These are phyloP conservation scores for Phocoena sinus DNA, from an alignment of 2,113 vertebrate genomes.

Conservation along the genomic window DNA sequence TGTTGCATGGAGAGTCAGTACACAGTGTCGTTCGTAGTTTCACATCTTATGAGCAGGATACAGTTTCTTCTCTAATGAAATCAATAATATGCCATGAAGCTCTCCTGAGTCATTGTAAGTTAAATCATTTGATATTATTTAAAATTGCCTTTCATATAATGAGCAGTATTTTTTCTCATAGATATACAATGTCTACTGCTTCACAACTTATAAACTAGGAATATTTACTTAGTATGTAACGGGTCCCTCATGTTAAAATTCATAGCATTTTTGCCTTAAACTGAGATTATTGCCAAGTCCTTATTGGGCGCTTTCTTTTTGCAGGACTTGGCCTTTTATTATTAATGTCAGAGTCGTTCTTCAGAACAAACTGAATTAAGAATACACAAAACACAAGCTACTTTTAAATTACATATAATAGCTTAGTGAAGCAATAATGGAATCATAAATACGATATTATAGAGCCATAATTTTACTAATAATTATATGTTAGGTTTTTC, in stretches of 20 bases:
- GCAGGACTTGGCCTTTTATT: slow-evolving; percentile 22
- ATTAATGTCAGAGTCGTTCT: not conserved
- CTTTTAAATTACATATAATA: not conserved
- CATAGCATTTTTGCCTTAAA: slow-evolving; percentile 36
- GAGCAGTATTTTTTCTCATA: not conserved
- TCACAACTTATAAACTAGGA: slow-evolving; percentile 7
- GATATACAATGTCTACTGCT: not conserved
- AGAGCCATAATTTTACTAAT: slow-evolving; percentile 25
- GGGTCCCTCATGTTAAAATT: slow-evolving; percentile 43
- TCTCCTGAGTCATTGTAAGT: not conserved
- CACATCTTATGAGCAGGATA: not conserved
- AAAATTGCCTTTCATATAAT: not conserved
- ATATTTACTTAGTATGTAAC: slow-evolving; percentile 34
- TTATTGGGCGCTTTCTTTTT: slow-evolving; percentile 21
- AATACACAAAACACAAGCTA: not conserved
- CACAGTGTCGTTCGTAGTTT: not conserved
- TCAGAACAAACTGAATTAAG: slow-evolving; percentile 22
- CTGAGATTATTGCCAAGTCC: slow-evolving; percentile 3
- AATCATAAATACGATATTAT: slow-evolving; percentile 44
- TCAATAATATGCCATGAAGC: not conserved
- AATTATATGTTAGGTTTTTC: slow-evolving; percentile 20
- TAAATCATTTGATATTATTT: slow-evolving; percentile 10
- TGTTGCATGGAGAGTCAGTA: not conserved
- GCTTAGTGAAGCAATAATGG: slow-evolving; percentile 27
- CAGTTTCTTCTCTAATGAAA: not conserved